Evolutionary conservation across 2,888 invertebrate species (phyloP), one percentile per base, ranked within the genome.

Genomic region (Leucophenga maculata): DNA sequence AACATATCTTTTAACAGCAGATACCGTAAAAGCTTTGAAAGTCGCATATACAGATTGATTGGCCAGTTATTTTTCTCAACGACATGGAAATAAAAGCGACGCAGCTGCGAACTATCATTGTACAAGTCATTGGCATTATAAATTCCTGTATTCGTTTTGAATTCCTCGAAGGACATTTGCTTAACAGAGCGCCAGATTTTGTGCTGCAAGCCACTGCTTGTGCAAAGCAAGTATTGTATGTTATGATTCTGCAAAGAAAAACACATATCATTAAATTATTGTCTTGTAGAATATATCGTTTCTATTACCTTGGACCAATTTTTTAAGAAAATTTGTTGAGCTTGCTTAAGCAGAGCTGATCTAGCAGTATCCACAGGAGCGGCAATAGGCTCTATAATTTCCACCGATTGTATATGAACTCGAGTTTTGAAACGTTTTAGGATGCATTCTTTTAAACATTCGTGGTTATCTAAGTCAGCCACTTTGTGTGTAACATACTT

Each of bases 31-130:
- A 80, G 14, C 55, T 11, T 6, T 4, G 54, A 6, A 52, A 80
- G 14, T 8, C 72, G 69, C 1, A 80, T 67, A 32, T 74, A 69
- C 1, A 83, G 48, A 59, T 74, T 71, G 1, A 67, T 1, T 0
- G 82, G 80, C 80, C 80, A 80, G 48, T 77, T 72, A 3, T 77
- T 80, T 14, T 67, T 22, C 6, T 0, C 3, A 13, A 80, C 60
- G 2, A 76, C 77, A 64, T 74, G 74, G 0, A 39, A 13, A 68
- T 74, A 74, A 65, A 69, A 73, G 0, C 20, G 67, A 0, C 2
- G 4, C 8, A 78, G 39, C 1, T 65, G 6, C 2, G 1, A 48
- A 0, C 68, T 70, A 11, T 71, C 50, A 1, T 64, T 14, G 32
- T 74, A 74, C 6, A 79, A n/a, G 0, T 32, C 13, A 1, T 50